These are phyloP conservation scores for Drosophila dives DNA, from an alignment of 2,888 invertebrate species.

Conservation along the genomic window DNA sequence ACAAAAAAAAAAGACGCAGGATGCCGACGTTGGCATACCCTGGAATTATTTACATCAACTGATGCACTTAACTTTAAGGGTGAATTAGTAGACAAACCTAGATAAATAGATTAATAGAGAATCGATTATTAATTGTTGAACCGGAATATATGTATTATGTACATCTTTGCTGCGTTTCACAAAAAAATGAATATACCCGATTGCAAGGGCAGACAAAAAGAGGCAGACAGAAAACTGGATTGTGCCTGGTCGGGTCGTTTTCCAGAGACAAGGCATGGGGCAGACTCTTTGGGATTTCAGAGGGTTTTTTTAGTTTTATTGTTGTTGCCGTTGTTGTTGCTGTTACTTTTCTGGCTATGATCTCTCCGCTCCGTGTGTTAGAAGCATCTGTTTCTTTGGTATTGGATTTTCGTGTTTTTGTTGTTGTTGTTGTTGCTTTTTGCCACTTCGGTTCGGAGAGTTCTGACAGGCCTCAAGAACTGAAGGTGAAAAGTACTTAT, in stretches of 20 bases:
- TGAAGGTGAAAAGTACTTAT: slow-evolving; percentile 73
- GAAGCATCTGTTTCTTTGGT: slow-evolving; percentile 70
- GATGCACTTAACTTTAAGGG: background rate
- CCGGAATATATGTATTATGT: background rate
- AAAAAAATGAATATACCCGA: background rate
- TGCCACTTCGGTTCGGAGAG: slow-evolving; percentile 55
- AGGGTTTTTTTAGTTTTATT: slow-evolving; percentile 57
- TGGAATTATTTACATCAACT: background rate
- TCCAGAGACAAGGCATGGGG: slow-evolving; percentile 49
- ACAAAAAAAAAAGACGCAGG: background rate
- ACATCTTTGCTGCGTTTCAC: background rate
- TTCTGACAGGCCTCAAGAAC: slow-evolving; percentile 45
- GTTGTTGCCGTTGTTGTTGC: slow-evolving; percentile 48
- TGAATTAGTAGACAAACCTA: background rate
- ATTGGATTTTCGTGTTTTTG: slow-evolving; percentile 50
- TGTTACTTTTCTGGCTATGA: slow-evolving; percentile 65
- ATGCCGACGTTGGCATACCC: background rate
- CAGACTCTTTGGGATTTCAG: slow-evolving; percentile 76
- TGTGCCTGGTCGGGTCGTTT: slow-evolving; percentile 67
- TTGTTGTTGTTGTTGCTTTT: slow-evolving; percentile 44
- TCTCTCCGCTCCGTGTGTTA: slow-evolving; percentile 62
- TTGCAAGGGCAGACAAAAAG: slow-evolving; percentile 1
- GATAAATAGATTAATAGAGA: background rate
- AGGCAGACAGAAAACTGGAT: slow-evolving; percentile 71
- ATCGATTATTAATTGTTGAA: background rate